Evolutionary conservation across 2,113 vertebrate species (phyloP), one percentile per base, ranked within the genome.

Genomic region (Entelurus aequoreus): DNA sequence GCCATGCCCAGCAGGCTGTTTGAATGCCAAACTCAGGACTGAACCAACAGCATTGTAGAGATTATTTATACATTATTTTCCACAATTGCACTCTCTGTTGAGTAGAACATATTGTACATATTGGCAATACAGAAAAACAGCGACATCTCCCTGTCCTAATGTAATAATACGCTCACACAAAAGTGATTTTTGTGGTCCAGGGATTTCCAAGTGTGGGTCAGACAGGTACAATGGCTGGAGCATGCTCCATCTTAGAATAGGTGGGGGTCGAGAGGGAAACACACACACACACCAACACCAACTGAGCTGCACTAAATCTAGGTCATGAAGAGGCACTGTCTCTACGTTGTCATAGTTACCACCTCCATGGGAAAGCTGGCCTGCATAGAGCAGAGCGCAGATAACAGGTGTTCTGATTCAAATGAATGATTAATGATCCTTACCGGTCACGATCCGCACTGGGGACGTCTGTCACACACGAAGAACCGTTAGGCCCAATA

Each of bases 341-440:
- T 86, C 76, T 64, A 66, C 63, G 86, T 89, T 86, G 87, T 87
- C 82, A 88, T 89, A 82, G 87, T 85, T 86, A 89, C 87, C 81
- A 81, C 82, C 83, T 86, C 74, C 3, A 68, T 70, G 70, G 81
- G 81, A 78, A 83, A 63, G 71, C 79, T 81, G 78, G 72, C 80
- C 77, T 73, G 73, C 66, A 59, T 60, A 66, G 66, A 78, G 65
- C 63, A 38, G 54, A 60, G 69, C 8, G 2, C 56, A 58, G 60
- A 82, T 78, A 85, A 84, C 87, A 87, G 81, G 83, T 85, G 81
- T 71, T 86, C 79, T 69, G 79, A 82, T 83, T 82, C 73, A 69
- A 78, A 84, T 84, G 72, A 87, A 87, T 81, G 83, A 87, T 88
- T 86, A 86, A 87, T 87, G 82, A 80, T 57, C 62, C 66, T 15